Percentiles rank a stretch among this genome's conserved stretches.
Conservation (phyloP, 2,113 vertebrate genomes). For the Platysteira castanea region DNA sequence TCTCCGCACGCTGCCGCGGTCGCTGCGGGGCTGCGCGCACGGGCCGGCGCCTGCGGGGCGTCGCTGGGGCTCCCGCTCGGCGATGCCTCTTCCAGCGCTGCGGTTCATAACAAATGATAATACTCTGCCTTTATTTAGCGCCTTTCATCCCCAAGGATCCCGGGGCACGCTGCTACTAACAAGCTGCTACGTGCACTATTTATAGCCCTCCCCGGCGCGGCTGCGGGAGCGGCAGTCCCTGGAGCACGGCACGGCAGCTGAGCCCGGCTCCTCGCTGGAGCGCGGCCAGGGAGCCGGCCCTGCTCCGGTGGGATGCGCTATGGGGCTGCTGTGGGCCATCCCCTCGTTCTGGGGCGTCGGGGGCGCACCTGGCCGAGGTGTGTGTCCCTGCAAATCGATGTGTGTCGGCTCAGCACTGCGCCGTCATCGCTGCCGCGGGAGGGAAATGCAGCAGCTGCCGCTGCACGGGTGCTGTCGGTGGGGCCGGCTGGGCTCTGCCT, state of each 20-base stretch:
- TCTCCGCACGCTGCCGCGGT: background rate
- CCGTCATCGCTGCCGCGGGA: background rate
- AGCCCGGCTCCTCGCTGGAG: background rate
- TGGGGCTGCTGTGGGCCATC: background rate
- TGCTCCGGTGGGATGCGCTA: background rate
- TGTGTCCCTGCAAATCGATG: fast-evolving
- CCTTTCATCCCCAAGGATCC: constrained; percentile 16
- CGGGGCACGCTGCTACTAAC: background rate
- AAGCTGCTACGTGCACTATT: background rate
- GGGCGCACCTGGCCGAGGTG: background rate
- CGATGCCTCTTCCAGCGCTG: background rate
- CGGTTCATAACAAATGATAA: background rate
- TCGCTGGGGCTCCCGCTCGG: background rate
- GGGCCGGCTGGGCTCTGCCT: background rate
- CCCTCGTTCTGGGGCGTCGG: background rate
- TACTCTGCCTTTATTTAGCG: background rate
- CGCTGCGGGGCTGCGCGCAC: background rate
- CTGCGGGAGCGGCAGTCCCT: background rate
- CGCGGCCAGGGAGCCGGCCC: background rate
- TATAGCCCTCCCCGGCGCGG: background rate
- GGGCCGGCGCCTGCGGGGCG: background rate
- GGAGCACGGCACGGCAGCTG: background rate
- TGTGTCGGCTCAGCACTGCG: background rate
- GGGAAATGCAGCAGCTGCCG: background rate
- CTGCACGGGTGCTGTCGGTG: background rate